Conservation (phyloP, 2,797 vertebrate species). For the Numenius phaeopus region DNA sequence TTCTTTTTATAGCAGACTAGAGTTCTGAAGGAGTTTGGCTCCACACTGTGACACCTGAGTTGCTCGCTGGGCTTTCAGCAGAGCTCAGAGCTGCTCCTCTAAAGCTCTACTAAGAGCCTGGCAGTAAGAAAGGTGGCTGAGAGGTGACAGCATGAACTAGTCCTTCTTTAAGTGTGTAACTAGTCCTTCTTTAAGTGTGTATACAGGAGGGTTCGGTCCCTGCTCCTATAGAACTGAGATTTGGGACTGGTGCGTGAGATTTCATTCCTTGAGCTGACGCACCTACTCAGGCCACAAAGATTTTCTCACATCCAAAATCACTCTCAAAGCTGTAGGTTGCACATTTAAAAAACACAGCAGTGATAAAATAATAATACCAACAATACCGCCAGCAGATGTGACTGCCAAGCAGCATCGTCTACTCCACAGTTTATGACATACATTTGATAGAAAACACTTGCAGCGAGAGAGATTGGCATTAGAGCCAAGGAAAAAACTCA, state of each 20-base stretch:
- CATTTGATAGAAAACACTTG: slow-evolving; percentile 37
- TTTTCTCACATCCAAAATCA: neutral
- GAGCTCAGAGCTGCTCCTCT: neutral
- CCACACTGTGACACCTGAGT: accelerated
- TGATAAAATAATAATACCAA: slow-evolving; percentile 17
- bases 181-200: neutral
- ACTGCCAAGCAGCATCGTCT: slow-evolving; percentile 8
- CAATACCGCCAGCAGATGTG: neutral
- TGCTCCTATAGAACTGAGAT: neutral
- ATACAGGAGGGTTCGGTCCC: neutral
- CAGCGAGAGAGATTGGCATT: neutral
- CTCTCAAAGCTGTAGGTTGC: neutral
- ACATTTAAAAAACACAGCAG: neutral
- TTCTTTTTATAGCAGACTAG: neutral
- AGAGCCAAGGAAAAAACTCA: neutral
- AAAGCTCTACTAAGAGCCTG: neutral
- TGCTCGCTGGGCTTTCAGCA: neutral
- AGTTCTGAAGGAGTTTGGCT: neutral
- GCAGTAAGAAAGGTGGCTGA: neutral
- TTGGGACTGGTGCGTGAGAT: neutral
- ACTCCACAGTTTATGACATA: neutral
- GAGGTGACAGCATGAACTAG: neutral
- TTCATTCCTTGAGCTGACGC: neutral
- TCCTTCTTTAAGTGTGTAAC: neutral
- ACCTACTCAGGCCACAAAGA: neutral